phyloP scores from a whole-genome alignment of 2,888 invertebrate species.

The Watsonalla cultraria region DNA sequence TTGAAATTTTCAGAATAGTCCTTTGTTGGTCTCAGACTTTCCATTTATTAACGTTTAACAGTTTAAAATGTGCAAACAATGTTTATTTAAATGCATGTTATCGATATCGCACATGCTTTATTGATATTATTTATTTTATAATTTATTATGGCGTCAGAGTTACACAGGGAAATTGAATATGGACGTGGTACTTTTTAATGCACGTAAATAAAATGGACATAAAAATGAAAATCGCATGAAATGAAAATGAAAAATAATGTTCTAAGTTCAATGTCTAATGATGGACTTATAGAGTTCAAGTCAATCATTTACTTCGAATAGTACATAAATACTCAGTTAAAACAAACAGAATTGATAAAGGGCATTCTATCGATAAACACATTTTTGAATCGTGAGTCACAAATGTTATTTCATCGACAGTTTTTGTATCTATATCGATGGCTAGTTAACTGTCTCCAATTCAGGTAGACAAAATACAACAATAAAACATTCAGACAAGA shows the following conservation, averaged over 20 bases:
- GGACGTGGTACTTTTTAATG: not conserved
- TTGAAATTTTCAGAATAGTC: conserved; percentile 66
- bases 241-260: too few species aligned
- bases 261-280: too few species aligned
- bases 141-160: too few species aligned
- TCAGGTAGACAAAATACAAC: conserved; percentile 70
- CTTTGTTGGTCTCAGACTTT: conserved; percentile 51
- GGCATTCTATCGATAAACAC: conserved; percentile 42
- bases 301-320: conserved; percentile 1
- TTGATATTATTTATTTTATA: not conserved
- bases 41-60: conserved; percentile 29
- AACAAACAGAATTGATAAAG: conserved; percentile 47
- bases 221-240: too few species aligned
- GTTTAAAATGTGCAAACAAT: conserved; percentile 26
- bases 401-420: conserved; percentile 37
- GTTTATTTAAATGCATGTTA: not conserved
- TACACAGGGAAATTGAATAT: too few species aligned
- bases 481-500: conserved; percentile 60
- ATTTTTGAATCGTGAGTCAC: conserved; percentile 50
- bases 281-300: too few species aligned
- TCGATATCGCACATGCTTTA: not conserved
- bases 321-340: conserved; percentile 27
- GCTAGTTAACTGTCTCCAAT: conserved; percentile 59
- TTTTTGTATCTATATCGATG: conserved; percentile 46
- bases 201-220: not conserved